Evolutionary conservation across 2,113 vertebrate species (phyloP).

Genomic region (Synchiropus splendidus): DNA sequence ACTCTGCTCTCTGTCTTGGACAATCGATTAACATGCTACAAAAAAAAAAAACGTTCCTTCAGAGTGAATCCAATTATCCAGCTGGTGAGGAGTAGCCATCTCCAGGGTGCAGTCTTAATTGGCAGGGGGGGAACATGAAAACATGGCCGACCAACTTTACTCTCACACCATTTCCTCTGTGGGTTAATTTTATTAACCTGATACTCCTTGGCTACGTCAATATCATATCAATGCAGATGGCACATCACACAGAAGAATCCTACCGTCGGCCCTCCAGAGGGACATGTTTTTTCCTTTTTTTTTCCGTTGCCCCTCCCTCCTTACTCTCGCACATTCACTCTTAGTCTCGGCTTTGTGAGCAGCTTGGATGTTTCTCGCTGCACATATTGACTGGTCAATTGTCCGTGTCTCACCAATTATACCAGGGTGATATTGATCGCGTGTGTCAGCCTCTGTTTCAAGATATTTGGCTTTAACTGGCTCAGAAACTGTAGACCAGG

Average conservation of each 20-base stretch:
- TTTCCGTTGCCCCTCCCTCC: constrained; percentile 11
- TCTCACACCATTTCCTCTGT: constrained; percentile 37
- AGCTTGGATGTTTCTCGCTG: constrained; percentile 5
- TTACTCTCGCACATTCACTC: too few species aligned
- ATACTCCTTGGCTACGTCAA: constrained; percentile 45
- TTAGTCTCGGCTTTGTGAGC: not conserved
- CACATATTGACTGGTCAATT: constrained; percentile 31
- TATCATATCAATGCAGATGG: constrained; percentile 46
- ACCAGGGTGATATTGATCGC: constrained; percentile 27
- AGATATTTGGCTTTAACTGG: too few species aligned
- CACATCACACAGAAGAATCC: constrained; percentile 10
- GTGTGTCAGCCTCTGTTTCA: constrained; percentile 13
- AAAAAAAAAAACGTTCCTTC: constrained; percentile 28
- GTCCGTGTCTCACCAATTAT: constrained; percentile 28
- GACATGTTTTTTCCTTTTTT: constrained; percentile 1
- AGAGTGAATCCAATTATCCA: constrained; percentile 47
- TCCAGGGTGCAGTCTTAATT: constrained; percentile 57
- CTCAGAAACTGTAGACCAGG: too few species aligned
- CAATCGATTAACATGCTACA: constrained; percentile 46
- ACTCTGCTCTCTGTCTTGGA: constrained; percentile 12
- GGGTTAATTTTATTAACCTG: constrained; percentile 57
- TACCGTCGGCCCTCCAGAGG: constrained; percentile 4
- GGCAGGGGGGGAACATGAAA: constrained; percentile 42
- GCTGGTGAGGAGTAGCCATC: constrained; percentile 37
- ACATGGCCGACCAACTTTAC: constrained; percentile 18